Conservation (phyloP, 2,113 vertebrate genomes). For the Andinoacara biseriatus region DNA sequence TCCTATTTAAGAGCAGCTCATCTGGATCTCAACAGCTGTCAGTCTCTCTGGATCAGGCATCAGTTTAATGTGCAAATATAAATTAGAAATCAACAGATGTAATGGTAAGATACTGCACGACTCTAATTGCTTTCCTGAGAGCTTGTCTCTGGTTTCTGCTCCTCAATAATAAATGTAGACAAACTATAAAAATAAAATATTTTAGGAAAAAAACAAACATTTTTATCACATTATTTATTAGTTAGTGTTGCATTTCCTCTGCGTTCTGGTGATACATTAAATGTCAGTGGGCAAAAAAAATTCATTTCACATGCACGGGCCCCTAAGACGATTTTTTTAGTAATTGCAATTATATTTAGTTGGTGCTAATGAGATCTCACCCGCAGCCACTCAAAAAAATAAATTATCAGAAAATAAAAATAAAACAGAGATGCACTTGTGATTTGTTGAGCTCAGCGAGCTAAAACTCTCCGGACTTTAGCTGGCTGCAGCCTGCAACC, state of each 20-base stretch:
- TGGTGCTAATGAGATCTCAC: conserved; percentile 29
- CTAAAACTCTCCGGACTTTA: not conserved
- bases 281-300: not conserved
- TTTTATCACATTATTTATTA: conserved; percentile 36
- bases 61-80: conserved; percentile 4
- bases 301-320: not conserved
- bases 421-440: not conserved
- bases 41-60: not conserved
- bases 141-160: not conserved
- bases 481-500: conserved; percentile 8
- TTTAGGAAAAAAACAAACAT: conserved; percentile 1
- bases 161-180: not conserved
- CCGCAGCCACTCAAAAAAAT: not conserved
- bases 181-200: not conserved
- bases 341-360: conserved; percentile 41
- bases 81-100: conserved; percentile 37
- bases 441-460: not conserved
- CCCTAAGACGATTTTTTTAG: not conserved
- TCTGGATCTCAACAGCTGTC: conserved; percentile 10
- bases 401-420: too few relatives aligned
- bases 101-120: conserved; percentile 9
- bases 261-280: not conserved
- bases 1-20: conserved; percentile 27
- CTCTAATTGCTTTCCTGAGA: conserved; percentile 24
- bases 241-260: conserved; percentile 1